These are phyloP conservation scores for Trematomus bernacchii DNA, from an alignment of 2,797 vertebrate genomes.

Conservation along the genomic window DNA sequence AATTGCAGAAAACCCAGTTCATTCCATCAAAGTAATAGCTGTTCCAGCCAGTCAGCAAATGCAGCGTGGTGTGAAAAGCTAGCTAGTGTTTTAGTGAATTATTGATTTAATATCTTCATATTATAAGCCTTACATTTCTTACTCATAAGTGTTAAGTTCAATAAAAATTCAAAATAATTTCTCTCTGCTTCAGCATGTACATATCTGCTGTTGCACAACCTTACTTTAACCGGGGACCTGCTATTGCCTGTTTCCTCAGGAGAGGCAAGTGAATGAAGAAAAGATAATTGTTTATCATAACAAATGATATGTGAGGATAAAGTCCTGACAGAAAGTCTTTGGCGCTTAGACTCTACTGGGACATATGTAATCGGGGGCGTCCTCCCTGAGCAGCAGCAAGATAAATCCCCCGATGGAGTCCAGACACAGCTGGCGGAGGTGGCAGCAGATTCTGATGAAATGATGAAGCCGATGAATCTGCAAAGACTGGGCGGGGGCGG, in stretches of 20 bases:
- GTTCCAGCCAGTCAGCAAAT: neutral
- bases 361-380: no score
- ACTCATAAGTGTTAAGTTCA: neutral
- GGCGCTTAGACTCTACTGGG: no score
- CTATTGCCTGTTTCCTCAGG: neutral
- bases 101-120: constrained; percentile 8
- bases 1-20: constrained; percentile 1
- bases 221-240: neutral
- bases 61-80: constrained; percentile 1
- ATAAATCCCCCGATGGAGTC: no score
- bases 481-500: no score
- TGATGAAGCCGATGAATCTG: no score
- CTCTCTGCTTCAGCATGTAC: neutral
- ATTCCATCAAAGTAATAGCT: constrained; percentile 11
- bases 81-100: constrained; percentile 7
- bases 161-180: neutral
- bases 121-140: neutral
- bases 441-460: no score
- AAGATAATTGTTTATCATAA: no score
- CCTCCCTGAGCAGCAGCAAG: no score
- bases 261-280: no score
- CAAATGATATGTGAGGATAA: no score
- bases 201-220: neutral
- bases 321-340: no score
- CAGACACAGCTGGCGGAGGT: no score